A percentile compares a stretch with the other conserved stretches of the same genome.
phyloP scores from a whole-genome alignment of 2,113 vertebrate genomes.

The Mirza zaza region DNA sequence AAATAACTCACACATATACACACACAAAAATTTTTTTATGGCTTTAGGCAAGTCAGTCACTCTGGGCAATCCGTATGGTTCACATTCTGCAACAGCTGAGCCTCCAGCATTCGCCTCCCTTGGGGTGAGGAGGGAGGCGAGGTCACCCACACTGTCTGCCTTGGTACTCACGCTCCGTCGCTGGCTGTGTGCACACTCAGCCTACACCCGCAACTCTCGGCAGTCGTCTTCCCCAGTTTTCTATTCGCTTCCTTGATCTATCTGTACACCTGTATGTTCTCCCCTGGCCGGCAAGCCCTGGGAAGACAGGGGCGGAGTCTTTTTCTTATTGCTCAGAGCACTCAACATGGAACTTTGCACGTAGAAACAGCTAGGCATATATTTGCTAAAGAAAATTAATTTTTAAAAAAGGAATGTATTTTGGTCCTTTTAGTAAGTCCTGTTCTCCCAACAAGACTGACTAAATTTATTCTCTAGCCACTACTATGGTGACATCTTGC shows the following conservation, averaged over 20 bases:
- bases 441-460: neutral
- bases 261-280: neutral
- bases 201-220: neutral
- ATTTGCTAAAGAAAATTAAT: neutral
- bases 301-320: neutral
- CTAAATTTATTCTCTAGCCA: constrained; percentile 8
- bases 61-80: constrained; percentile 72
- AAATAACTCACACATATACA: constrained; percentile 69
- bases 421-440: neutral
- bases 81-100: constrained; percentile 72
- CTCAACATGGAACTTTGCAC: neutral
- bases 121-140: constrained; percentile 45
- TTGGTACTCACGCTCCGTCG: neutral
- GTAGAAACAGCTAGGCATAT: neutral
- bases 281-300: neutral
- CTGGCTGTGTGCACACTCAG: neutral
- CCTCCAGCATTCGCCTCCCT: neutral
- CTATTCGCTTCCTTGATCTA: neutral
- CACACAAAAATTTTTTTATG: constrained; percentile 57
- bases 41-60: constrained; percentile 76
- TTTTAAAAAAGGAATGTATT: neutral
- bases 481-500: neutral
- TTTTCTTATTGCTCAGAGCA: constrained; percentile 22
- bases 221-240: neutral
- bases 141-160: constrained; percentile 44